Base-by-base conservation (phyloP, 2,888 invertebrate species). In the Rotaria magnacalcarata region DNA sequence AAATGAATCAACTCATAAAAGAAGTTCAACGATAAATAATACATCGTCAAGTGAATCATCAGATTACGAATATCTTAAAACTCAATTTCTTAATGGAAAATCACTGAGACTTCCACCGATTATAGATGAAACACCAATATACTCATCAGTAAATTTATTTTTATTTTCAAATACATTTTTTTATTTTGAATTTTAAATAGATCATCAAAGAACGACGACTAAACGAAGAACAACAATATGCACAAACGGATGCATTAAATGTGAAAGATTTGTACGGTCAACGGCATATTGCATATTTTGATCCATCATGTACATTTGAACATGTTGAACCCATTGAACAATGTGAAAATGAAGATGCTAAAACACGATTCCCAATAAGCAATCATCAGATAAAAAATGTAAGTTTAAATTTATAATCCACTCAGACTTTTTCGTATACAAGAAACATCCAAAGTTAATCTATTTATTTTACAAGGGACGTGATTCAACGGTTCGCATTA, bases 271-370 rank as follows among this genome's bases (percentile, higher is more conserved):
- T 67, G 19, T 67, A 67, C 34, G 34, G 67, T 41, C 67, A 67
- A 67, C 67, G 67, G 4, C 67, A 67, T 67, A 67, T 67, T 67
- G 67, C 67, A 14, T 67, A 67, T 67, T 67, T 67, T 67, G 67
- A 67, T 67, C 67, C 67, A 67, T 67, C 67, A 5, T 6, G 6
- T 14, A 67, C 34, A 67, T 67, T 67, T 14, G 47, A 80, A 80
- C 47, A 80, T n/a, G 80, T 24, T n/a, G 47, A 80, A 47, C 47
- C 43, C 24, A 47, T 47, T 80, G 80, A 80, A 47, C 43, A 43
- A 67, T 67, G 34, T 34, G 67, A 67, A 67, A 67, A 67, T 19
- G 80, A 80, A 6, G 47, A 80, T 47, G 8, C 10, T 14, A 2
- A n/a, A 24, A 0, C 67, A 47, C 47, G 47, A n/a, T 7, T 47